Conservation (phyloP, 2,113 vertebrate species). For the Bos taurus region DNA sequence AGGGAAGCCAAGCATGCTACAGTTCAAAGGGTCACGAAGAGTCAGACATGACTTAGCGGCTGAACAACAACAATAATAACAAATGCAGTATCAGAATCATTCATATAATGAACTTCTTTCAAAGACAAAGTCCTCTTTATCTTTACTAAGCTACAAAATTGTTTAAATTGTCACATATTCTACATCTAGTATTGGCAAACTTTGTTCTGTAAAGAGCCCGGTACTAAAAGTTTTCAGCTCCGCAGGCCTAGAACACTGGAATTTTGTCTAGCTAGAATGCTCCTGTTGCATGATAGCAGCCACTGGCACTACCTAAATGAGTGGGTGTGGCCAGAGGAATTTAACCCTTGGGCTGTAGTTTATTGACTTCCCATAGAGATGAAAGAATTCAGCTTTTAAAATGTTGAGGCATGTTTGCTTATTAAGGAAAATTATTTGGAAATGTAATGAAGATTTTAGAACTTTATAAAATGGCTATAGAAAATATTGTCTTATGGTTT, state of each 20-base stretch:
- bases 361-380: neutral
- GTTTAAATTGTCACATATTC: neutral
- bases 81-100: neutral
- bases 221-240: neutral
- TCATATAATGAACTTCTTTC: neutral
- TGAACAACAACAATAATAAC: neutral
- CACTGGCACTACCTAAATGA: rapidly evolving
- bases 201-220: neutral
- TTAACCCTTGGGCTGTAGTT: neutral
- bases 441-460: neutral
- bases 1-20: neutral
- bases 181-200: neutral
- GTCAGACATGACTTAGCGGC: neutral
- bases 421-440: neutral
- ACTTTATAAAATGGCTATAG: neutral
- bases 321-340: neutral
- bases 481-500: neutral
- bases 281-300: neutral
- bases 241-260: neutral
- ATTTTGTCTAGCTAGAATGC: neutral
- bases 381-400: neutral
- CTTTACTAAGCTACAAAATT: neutral
- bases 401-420: neutral
- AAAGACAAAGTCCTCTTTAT: neutral
- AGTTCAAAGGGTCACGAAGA: neutral